Percentiles rank a stretch among this genome's conserved stretches.
phyloP scores from a whole-genome alignment of 2,113 vertebrate species.

The Pelvicachromis taeniatus region DNA sequence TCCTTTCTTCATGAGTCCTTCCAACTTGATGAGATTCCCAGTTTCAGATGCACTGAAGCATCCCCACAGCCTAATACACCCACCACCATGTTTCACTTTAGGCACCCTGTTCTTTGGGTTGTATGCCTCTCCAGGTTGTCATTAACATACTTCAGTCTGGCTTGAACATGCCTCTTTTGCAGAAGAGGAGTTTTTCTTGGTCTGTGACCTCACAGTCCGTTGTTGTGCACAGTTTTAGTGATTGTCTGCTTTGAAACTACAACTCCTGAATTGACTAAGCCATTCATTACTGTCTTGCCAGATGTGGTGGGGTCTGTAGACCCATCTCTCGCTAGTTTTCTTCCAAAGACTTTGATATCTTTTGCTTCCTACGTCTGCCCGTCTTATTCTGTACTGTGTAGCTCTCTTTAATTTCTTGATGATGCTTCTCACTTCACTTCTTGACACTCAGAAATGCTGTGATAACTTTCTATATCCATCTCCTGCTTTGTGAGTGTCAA shows the following conservation, averaged over 20 bases:
- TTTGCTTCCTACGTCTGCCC: not conserved
- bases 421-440: not conserved
- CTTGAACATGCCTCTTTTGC: not conserved
- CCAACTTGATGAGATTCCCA: not conserved
- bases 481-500: not conserved
- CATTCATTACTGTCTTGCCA: not conserved
- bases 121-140: not conserved
- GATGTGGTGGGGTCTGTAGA: not conserved
- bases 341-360: not conserved
- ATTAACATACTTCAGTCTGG: not conserved
- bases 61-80: not conserved
- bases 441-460: not conserved
- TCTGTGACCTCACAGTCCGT: not conserved
- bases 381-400: not conserved
- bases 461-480: not conserved
- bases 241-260: not conserved
- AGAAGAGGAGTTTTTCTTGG: not conserved
- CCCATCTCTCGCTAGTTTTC: not conserved
- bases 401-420: not conserved
- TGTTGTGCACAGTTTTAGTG: not conserved
- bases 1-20: not conserved
- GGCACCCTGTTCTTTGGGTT: not conserved
- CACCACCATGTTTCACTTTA: not conserved
- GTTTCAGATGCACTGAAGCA: not conserved
- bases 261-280: not conserved